Evolutionary conservation across 2,888 invertebrate species (phyloP), one percentile per base, ranked within the genome.

Genomic region (Amiota mariae): DNA sequence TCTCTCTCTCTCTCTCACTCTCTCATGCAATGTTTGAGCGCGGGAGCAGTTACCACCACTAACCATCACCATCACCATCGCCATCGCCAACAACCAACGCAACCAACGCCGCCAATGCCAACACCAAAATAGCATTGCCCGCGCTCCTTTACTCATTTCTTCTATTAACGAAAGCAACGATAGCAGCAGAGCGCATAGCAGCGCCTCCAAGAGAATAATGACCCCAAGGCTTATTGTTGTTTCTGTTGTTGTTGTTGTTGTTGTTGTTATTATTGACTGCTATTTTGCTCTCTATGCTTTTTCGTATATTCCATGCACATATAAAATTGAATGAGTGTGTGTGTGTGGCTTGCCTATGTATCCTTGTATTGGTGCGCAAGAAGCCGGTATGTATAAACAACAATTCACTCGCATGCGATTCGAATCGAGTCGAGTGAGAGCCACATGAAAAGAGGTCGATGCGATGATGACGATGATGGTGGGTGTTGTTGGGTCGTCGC

Each of bases 121-220:
- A 57, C 64, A 46, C 24, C 51, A n/a, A 20, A 36, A 36, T 36
- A 36, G 15, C 49, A 20, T 54, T 8, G 20, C 67, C 11, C 81
- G 78, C 85, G 79, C 77, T 77, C 77, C 46, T 36, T 12, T n/a
- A 2, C 63, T 63, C 13, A 63, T 54, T 56, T 18, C 24, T 70
- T 24, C 15, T 36, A 36, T 36, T 36, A 36, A 36, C 36, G 36
- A 36, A 36, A 18, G 20, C n/a, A 24, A 8, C 36, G 24, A 49
- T 20, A 54, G 51, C 63, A 36, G 63, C 51, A 63, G 54, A 49
- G 18, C 51, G 51, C 67, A 57, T 8, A 48, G 67, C 71, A 51
- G 74, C 48, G 80, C 79, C 82, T 82, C 84, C 85, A 87, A 88
- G 88, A 89, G 88, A 88, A 88, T 88, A 88, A 88, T 88, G 88